These are phyloP conservation scores for Tryphoninae sp. DNA, from an alignment of 2,888 invertebrate genomes.

Conservation along the genomic window DNA sequence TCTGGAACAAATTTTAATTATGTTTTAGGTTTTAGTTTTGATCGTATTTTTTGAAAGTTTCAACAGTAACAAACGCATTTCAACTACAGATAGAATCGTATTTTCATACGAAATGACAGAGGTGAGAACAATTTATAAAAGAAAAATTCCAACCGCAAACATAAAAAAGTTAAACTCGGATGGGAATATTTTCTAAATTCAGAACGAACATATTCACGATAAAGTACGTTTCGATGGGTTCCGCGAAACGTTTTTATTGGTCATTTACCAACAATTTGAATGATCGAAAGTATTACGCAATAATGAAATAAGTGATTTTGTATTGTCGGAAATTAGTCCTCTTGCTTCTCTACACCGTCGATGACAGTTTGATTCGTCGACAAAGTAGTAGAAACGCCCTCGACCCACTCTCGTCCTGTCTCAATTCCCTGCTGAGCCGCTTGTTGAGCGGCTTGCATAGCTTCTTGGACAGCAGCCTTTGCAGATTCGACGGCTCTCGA, in stretches of 20 bases:
- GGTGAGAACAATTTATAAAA: no score
- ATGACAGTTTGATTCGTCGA: constrained; percentile 29
- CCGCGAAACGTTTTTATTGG: background rate
- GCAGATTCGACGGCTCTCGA: constrained; percentile 58
- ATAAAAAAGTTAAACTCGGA: no score
- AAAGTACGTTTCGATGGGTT: background rate
- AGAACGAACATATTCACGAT: background rate
- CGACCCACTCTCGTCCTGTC: constrained; percentile 53
- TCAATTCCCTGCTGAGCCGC: constrained; percentile 55
- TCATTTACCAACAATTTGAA: background rate
- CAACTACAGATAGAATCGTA: background rate
- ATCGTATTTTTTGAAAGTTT: no score
- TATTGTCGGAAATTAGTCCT: constrained; percentile 3
- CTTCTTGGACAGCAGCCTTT: constrained; percentile 53
- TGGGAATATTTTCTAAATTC: no score
- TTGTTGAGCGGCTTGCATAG: constrained; percentile 60
- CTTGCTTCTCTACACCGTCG: constrained; percentile 1
- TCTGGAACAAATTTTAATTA: no score
- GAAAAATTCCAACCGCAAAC: no score
- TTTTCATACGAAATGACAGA: background rate
- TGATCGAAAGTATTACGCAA: background rate
- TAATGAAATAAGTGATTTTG: background rate
- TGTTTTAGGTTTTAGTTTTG: no score
- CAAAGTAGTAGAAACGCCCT: constrained; percentile 40
- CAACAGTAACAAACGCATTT: background rate